Evolutionary conservation across 2,888 invertebrate genomes (phyloP), one percentile per base, ranked within the genome.

Genomic region (Latrodectus elegans): DNA sequence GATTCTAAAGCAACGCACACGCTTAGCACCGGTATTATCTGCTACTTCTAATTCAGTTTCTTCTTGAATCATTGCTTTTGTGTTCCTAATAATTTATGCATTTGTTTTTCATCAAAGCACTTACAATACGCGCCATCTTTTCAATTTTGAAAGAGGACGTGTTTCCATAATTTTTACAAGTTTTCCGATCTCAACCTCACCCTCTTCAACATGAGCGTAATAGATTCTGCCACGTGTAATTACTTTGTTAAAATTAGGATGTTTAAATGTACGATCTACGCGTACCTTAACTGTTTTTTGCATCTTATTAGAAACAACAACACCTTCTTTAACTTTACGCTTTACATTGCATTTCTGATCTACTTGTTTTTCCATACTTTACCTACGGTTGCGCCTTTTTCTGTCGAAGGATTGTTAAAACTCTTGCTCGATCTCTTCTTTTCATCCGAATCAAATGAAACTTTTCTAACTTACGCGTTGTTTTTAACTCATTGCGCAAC

Each of bases 21-120:
- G 11, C 15, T 26, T n/a, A 11, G 71, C 71, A n/a, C 71, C 71
- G 26, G 71, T 22, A n/a, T 71, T 71, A 51, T 71, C 71, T 10
- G 71, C 71, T 14, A 71, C 71, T 14, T 71, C 51, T 15, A 51
- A 12, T 15, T 10, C 9, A 26, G 49, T 71, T 9, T 49, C 8
- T 71, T 71, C 38, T 71, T 71, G 71, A 38, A 71, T 51, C 71
- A 71, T 71, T 38, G 38, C 38, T 38, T 38, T 38, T 38, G 38
- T 38, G 38, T 38, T 38, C 38, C 38, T 38, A 38, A 4, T 38
- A 38, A 38, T 38, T 38, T 38, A 38, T 38, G 38, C 38, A 38
- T 38, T 38, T 38, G 38, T 38, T 38, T 38, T 38, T 38, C 38
- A 38, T 38, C 38, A 38, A n/a, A 70, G 12, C 12, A 70, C 17